Evolutionary conservation across 2,888 invertebrate species (phyloP).

Genomic region (Cremastinae sp.): DNA sequence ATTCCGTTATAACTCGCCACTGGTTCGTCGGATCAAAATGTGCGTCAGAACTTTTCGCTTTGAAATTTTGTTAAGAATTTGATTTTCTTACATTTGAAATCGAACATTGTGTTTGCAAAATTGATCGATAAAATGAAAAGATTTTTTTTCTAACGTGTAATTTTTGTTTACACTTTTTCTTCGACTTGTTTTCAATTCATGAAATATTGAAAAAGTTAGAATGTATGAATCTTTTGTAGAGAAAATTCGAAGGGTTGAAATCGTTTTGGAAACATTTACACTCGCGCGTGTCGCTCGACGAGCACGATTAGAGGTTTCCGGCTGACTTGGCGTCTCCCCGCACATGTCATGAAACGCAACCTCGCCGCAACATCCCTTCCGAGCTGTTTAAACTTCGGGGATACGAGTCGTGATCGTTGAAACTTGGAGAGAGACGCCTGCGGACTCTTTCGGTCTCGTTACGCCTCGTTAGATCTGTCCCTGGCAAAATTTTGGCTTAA

Average conservation of each 20-base stretch:
- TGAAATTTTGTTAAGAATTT: too few relatives aligned
- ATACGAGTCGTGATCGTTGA: slow-evolving; percentile 38
- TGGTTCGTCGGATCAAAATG: too few relatives aligned
- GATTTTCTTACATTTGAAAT: too few relatives aligned
- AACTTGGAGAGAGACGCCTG: slow-evolving; percentile 17
- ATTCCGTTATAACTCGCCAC: too few relatives aligned
- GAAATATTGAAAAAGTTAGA: slow-evolving; percentile 58
- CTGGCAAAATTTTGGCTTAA: slow-evolving; percentile 35
- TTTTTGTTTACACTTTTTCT: too few relatives aligned
- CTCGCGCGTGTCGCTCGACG: slow-evolving; percentile 53
- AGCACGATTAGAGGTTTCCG: slow-evolving; percentile 79
- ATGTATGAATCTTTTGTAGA: too few relatives aligned
- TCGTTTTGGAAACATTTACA: neutral
- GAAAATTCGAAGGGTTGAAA: slow-evolving; percentile 26
- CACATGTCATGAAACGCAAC: slow-evolving; percentile 44
- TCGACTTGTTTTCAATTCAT: slow-evolving; percentile 44
- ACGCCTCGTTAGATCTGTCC: slow-evolving; percentile 53
- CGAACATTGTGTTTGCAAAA: too few relatives aligned
- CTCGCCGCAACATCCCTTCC: slow-evolving; percentile 76
- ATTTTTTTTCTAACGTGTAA: too few relatives aligned
- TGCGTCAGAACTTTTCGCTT: too few relatives aligned
- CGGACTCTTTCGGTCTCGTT: slow-evolving; percentile 38
- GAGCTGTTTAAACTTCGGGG: slow-evolving; percentile 76
- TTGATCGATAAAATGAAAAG: too few relatives aligned
- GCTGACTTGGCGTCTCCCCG: slow-evolving; percentile 75